phyloP scores from a whole-genome alignment of 2,797 vertebrate genomes.

The Clamator glandarius region DNA sequence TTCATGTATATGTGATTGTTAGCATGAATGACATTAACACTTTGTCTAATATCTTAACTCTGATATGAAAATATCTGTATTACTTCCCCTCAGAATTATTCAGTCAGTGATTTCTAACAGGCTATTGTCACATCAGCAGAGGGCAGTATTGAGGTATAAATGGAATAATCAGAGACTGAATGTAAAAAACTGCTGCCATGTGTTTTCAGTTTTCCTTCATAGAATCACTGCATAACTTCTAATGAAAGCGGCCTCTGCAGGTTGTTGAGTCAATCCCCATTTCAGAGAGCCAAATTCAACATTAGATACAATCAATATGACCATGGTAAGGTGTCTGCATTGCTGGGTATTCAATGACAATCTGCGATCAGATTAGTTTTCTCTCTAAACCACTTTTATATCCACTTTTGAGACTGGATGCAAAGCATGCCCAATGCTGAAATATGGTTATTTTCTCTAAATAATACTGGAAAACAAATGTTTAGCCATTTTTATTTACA shows the following conservation, averaged over 20 bases:
- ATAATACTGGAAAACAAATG: neutral
- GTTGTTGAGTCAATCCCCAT: neutral
- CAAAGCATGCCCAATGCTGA: neutral
- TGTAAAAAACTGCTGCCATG: accelerated
- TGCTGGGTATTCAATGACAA: neutral
- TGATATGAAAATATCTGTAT: neutral
- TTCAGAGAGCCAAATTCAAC: neutral
- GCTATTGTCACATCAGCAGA: constrained; percentile 32
- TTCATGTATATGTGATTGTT: neutral
- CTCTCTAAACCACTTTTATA: neutral
- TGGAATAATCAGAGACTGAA: neutral
- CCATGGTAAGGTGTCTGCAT: neutral
- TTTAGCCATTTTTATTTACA: neutral
- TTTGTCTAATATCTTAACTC: neutral
- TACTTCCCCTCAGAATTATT: neutral
- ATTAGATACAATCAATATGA: neutral
- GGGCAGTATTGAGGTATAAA: constrained; percentile 53
- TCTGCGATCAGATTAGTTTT: neutral
- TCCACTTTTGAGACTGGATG: neutral
- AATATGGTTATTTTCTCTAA: neutral
- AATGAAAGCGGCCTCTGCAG: neutral
- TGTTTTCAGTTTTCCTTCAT: neutral
- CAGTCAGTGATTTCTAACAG: neutral
- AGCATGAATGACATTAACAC: neutral
- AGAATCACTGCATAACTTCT: neutral